These are phyloP conservation scores for Phoeniculus purpureus DNA, from an alignment of 2,797 vertebrate genomes.

Conservation along the genomic window DNA sequence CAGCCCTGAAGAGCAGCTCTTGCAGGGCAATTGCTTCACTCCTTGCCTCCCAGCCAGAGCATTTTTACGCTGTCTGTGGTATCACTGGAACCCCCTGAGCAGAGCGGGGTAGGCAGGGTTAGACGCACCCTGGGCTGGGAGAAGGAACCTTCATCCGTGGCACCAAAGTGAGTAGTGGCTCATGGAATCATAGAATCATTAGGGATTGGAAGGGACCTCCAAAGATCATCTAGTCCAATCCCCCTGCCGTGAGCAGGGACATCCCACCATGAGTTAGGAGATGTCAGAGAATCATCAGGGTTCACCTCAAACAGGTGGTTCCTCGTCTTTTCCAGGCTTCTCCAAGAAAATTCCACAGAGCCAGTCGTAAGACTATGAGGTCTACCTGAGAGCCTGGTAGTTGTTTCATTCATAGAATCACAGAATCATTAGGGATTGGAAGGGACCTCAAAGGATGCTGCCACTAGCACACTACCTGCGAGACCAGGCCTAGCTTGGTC, in stretches of 20 bases:
- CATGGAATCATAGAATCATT: too few species aligned
- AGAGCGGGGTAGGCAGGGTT: not conserved
- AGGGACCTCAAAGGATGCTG: too few species aligned
- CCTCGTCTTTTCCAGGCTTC: not conserved
- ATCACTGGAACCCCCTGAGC: not conserved
- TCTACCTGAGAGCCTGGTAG: not conserved
- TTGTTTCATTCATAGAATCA: too few species aligned
- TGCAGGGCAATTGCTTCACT: not conserved
- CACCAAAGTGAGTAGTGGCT: not conserved
- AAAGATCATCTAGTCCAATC: too few species aligned
- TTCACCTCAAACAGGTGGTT: not conserved
- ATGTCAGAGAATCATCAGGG: too few species aligned
- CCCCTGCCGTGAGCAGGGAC: too few species aligned
- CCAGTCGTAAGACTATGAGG: rapidly evolving
- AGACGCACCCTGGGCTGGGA: not conserved
- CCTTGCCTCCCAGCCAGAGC: not conserved
- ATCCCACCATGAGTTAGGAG: too few species aligned
- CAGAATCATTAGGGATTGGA: too few species aligned
- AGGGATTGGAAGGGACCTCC: too few species aligned
- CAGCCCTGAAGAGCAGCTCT: not conserved
- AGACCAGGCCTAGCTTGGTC: not conserved
- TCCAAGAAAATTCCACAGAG: not conserved
- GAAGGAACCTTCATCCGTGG: not conserved
- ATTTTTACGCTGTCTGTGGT: not conserved
- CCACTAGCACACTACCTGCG: not conserved